phyloP scores from a whole-genome alignment of 2,113 vertebrate species.

The Pan paniscus region DNA sequence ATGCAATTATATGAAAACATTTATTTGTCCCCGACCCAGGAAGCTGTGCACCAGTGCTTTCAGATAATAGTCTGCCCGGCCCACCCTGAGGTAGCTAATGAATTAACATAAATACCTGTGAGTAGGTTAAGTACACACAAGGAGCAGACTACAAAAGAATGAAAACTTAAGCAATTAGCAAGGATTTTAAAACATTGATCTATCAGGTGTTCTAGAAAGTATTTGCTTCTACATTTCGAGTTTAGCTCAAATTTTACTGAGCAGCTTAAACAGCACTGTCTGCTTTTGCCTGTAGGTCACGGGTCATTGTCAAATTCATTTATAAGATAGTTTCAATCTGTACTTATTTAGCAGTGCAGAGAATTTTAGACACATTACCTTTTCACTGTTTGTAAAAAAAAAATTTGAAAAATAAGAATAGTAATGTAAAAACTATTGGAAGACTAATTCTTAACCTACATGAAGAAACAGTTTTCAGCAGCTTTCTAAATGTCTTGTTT shows the following conservation, averaged over 20 bases:
- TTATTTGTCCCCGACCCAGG: conserved; percentile 51
- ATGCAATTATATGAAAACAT: conserved; percentile 49
- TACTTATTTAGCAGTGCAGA: not conserved
- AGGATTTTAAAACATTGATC: not conserved
- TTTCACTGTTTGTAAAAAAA: not conserved
- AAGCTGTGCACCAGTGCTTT: conserved; percentile 24
- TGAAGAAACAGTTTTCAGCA: not conserved
- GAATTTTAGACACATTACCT: not conserved
- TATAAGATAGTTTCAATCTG: not conserved
- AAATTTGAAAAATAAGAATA: not conserved
- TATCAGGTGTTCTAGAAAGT: not conserved
- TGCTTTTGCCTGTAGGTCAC: not conserved
- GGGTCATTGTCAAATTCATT: not conserved
- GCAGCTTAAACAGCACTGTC: not conserved
- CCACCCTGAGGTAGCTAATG: conserved; percentile 2
- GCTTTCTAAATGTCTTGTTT: conserved; percentile 12
- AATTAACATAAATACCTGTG: conserved; percentile 43
- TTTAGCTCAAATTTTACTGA: not conserved
- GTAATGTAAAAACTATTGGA: not conserved
- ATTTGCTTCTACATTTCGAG: not conserved
- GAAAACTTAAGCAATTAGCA: not conserved
- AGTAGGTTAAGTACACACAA: conserved; percentile 12
- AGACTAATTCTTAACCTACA: not conserved
- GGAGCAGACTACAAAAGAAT: not conserved
- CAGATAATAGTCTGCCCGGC: not conserved